These are phyloP conservation scores for Leuciscus idus DNA, from an alignment of 2,113 vertebrate species.

Conservation along the genomic window DNA sequence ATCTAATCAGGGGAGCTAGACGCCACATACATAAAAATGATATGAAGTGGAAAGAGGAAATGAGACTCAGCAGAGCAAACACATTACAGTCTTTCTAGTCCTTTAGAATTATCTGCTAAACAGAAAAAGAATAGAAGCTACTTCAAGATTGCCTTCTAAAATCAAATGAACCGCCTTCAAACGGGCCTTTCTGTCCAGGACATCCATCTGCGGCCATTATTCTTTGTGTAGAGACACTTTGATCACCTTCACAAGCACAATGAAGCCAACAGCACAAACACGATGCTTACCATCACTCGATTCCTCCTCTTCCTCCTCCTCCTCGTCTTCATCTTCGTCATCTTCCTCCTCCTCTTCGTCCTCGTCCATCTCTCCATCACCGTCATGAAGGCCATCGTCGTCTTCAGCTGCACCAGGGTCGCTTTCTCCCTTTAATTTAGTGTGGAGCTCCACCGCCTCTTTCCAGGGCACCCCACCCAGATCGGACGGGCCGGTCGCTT, in stretches of 20 bases:
- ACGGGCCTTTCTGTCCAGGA: not conserved
- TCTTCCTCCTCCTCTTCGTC: conserved; percentile 55
- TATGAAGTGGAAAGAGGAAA: conserved; percentile 37
- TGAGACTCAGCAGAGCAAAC: conserved; percentile 2
- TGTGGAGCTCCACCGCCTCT: conserved; percentile 88
- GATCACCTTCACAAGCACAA: not conserved
- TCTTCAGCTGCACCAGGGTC: conserved; percentile 72
- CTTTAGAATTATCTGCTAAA: not conserved
- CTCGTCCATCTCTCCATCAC: conserved; percentile 66
- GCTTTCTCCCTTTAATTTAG: conserved; percentile 82
- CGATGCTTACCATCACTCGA: conserved; percentile 86
- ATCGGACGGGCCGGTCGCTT: conserved; percentile 79
- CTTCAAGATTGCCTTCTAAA: not conserved
- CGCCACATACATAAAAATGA: conserved; percentile 28
- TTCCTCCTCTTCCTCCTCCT: conserved; percentile 70
- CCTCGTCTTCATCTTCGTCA: conserved; percentile 53
- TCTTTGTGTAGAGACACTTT: not conserved
- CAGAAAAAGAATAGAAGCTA: not conserved
- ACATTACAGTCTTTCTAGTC: conserved; percentile 18
- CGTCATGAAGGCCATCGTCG: conserved; percentile 60
- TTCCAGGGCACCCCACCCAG: conserved; percentile 93
- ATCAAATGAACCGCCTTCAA: not conserved
- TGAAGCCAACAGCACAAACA: not conserved
- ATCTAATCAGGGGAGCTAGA: conserved; percentile 7
- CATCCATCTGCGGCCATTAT: not conserved